Base-by-base conservation (phyloP, 2,113 vertebrate species). In the Panthera tigris region DNA sequence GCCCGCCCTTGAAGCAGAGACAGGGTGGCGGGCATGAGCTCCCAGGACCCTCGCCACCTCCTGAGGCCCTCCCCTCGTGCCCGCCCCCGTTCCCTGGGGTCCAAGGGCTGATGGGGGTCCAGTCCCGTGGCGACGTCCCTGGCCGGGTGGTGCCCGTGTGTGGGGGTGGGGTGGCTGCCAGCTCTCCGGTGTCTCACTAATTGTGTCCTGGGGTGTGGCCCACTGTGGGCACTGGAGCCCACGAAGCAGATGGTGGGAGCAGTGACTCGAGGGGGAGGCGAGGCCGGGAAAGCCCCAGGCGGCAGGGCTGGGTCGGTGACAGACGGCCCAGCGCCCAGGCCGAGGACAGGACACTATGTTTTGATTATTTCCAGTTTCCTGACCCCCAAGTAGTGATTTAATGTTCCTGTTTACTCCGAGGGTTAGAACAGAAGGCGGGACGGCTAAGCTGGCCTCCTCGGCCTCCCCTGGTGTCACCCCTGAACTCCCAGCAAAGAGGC, bases 341-440 rank as follows among this genome's bases (percentile, higher is more conserved):
- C 14, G 83, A 94, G 97, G 95, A 95, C 96, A 84, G 98, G 96
- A 97, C 97, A 91, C 97, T 97, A 45, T 97, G 98, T 98, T 96
- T 97, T 97, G 91, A 97, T 98, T 95, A 97, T 94, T 98, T 98
- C 96, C 97, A 97, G 95, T 96, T 94, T 97, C 95, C 98, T 97
- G 97, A 95, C 96, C 98, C 97, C 97, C 96, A 97, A 96, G 97
- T 97, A 80, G 89, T 97, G 97, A 97, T 97, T 97, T 98, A 97
- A 98, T 98, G 97, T 96, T 95, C 97, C 97, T 98, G 97, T 97
- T 98, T 97, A 98, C 95, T 96, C 96, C 41, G 0, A 97, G 97
- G 89, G 39, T 65, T 94, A 96, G 98, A 87, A 98, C 97, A 97
- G 97, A 68, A 97, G 97, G 98, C 96, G 86, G 97, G 93, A 79